A percentile compares a stretch with the other conserved stretches of the same genome.
Conservation (phyloP, 2,797 vertebrate species). For the Platalea minor region DNA sequence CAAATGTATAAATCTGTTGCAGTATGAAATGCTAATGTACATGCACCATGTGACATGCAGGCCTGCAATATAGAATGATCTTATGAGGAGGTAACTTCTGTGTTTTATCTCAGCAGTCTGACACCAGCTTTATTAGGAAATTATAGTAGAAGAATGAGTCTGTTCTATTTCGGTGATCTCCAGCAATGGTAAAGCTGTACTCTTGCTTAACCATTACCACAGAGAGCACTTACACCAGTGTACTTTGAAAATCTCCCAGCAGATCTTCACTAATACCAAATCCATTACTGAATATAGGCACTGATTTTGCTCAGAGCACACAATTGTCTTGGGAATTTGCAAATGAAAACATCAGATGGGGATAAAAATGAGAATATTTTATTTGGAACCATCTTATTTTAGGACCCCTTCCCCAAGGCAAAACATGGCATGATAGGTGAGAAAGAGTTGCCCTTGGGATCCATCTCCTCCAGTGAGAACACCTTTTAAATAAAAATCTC, state of each 20-base stretch:
- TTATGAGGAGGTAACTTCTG: neutral
- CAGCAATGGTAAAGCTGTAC: neutral
- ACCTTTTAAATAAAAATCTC: neutral
- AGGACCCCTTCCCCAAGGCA: neutral
- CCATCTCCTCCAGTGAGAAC: neutral
- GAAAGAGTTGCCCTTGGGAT: neutral
- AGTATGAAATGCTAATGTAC: neutral
- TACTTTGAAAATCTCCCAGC: neutral
- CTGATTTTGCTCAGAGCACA: neutral
- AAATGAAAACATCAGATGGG: neutral
- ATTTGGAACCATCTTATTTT: neutral
- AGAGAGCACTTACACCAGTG: neutral
- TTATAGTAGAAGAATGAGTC: neutral
- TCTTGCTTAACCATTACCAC: neutral
- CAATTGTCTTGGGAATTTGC: neutral
- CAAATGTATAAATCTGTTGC: neutral
- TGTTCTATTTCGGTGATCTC: neutral
- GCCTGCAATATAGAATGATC: neutral
- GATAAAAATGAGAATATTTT: neutral
- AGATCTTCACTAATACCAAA: neutral
- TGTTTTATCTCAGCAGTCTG: neutral
- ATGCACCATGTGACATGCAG: neutral
- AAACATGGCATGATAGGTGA: neutral
- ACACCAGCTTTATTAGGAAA: neutral
- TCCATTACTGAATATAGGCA: neutral